Base-by-base conservation (phyloP, 1,140 invertebrate genomes). In the Gerris buenoi region DNA sequence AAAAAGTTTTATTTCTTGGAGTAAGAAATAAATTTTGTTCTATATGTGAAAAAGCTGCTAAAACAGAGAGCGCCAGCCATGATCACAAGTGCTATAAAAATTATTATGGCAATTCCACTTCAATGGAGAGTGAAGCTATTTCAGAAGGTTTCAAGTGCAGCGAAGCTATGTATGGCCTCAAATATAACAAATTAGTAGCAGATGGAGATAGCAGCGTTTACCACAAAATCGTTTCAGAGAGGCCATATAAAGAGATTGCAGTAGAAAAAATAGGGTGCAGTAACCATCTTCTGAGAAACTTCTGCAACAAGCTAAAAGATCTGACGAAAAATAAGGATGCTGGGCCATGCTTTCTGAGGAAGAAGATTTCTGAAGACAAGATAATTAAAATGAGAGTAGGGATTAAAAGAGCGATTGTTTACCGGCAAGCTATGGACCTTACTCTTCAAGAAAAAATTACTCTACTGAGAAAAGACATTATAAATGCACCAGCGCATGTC, bases 121-220 rank as follows among this genome's bases (percentile, higher is more conserved):
- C 33, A 10, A 46, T 46, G 33, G 33, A 46, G 18, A 46, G 33
- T 46, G 33, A 46, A 46, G 33, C 5, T 10, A 18, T 46, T 46
- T 18, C 18, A 18, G 33, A 46, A 46, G 33, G 79, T 56, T 77
- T 78, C 71, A 66, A 72, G 63, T 2, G 58, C 58, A 75, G 75
- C 27, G 65, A 75, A 68, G 57, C 72, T 66, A 74, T 69, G 67
- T 68, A 76, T 65, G 72, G 71, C 18, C 22, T 77, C 1, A 71
- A 73, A 29, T 76, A 75, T 56, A 68, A 71, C 61, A 70, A 66
- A 26, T 25, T 75, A 18, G 71, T 76, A 61, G 74, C 70, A 2
- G 76, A 77, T 68, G 75, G 74, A 0, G 75, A 76, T 63, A 73
- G 71, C 56, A 76, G 69, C 61, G 72, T 71, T 18, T 73, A 74